A percentile compares a stretch with the other conserved stretches of the same genome.
These are phyloP conservation scores for Andrena chrysosceles DNA, from an alignment of 2,888 invertebrate genomes.

Conservation along the genomic window DNA sequence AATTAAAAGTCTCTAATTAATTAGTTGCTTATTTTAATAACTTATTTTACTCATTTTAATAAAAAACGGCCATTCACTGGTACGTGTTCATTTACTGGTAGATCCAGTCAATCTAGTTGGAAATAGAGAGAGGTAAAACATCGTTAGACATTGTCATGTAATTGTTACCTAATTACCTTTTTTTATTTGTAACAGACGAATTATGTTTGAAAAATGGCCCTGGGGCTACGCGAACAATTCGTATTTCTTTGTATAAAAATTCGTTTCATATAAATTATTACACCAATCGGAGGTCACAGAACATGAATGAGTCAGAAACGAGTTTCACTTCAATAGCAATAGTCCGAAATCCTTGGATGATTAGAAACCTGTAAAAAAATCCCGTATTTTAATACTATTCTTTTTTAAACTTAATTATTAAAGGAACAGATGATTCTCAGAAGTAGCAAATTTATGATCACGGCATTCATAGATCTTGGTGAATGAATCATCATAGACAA, in stretches of 20 bases:
- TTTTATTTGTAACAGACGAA: background rate
- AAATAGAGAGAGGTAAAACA: no score
- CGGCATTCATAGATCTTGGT: constrained; percentile 66
- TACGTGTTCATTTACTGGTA: no score
- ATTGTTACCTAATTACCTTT: no score
- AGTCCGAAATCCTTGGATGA: background rate
- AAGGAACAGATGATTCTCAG: constrained; percentile 35
- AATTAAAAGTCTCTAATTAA: no score
- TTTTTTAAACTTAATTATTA: background rate
- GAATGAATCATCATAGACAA: constrained; percentile 44
- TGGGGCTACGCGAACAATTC: background rate
- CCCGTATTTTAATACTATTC: background rate
- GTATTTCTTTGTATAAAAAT: background rate
- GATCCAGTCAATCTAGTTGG: no score
- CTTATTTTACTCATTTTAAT: no score
- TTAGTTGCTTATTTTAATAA: no score
- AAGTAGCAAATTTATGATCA: constrained; percentile 69
- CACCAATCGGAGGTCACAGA: background rate
- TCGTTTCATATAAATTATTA: constrained; percentile 11
- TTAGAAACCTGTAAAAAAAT: constrained; percentile 22
- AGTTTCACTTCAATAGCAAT: background rate
- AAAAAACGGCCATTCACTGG: no score
- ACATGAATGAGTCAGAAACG: background rate
- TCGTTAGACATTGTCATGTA: no score
- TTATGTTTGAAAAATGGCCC: background rate